Evolutionary conservation across 2,888 invertebrate species (phyloP), one percentile per base, ranked within the genome.

Genomic region (Drosophila falleni): DNA sequence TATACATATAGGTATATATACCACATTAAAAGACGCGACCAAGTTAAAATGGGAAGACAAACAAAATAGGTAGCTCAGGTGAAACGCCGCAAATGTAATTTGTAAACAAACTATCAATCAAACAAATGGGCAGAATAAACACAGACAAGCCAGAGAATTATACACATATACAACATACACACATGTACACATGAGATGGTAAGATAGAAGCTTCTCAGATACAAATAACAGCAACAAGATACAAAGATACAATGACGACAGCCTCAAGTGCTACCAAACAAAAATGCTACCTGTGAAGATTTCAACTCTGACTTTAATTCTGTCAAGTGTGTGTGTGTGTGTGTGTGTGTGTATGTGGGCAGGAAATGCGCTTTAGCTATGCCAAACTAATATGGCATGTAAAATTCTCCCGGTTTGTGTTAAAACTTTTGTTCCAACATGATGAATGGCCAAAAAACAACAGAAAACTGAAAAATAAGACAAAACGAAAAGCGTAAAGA

Each of bases 21-120:
- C 19, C 26, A 44, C 46, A 71, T 58, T 39, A 81, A 75, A 74
- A 78, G 75, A 78, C 80, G 79, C 70, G 70, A 66, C 62, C 35
- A 37, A 29, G n/a, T 37, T 60, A 51, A 60, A 67, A 65, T 66
- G 47, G 63, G 58, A 41, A 29, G 23, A 53, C 64, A 50, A 59
- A 13, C 44, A 58, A 49, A 60, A 33, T 31, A 29, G 33, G 59
- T 29, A 66, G 50, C 66, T 72, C 66, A 77, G 69, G 77, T 80
- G 78, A 69, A 76, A 59, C 16, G 55, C 72, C 68, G 69, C 77
- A 64, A 88, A 83, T 71, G 67, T 86, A 86, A 80, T 85, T 87
- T 81, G 89, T 89, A 85, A 85, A 87, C 85, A 89, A 85, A 87
- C 84, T 89, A 89, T 89, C 85, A 85, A 85, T 85, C 87, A 85